Evolutionary conservation across 2,113 vertebrate species (phyloP).

Genomic region (Lota lota): DNA sequence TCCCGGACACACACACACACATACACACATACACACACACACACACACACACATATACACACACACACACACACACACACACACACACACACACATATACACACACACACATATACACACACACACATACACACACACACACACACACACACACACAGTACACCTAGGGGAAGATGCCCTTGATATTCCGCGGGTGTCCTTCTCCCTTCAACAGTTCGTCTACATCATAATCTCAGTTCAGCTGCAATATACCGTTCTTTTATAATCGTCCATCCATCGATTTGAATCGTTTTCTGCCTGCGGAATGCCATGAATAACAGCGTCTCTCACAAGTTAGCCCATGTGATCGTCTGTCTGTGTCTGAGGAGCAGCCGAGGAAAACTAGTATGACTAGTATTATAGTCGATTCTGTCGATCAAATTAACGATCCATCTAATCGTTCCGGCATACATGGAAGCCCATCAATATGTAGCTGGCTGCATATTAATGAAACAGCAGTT

Average conservation of each 20-base stretch:
- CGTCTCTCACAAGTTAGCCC: too few species aligned
- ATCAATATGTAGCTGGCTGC: too few species aligned
- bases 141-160: slow-evolving; percentile 32
- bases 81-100: slow-evolving; percentile 29
- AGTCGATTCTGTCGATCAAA: too few species aligned
- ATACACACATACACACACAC: slow-evolving; percentile 24
- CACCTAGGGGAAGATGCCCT: slow-evolving; percentile 60
- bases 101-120: slow-evolving; percentile 23
- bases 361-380: too few species aligned
- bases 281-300: not conserved
- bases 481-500: too few species aligned
- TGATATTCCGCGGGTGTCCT: slow-evolving; percentile 60
- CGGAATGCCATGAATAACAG: too few species aligned
- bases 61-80: slow-evolving; percentile 26
- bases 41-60: slow-evolving; percentile 41
- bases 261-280: not conserved
- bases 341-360: too few species aligned
- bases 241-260: slow-evolving; percentile 61
- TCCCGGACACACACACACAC: slow-evolving; percentile 33
- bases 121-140: slow-evolving; percentile 29
- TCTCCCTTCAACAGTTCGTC: slow-evolving; percentile 51
- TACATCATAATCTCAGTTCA: slow-evolving; percentile 61
- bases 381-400: too few species aligned
- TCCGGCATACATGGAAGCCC: too few species aligned
- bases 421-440: too few species aligned